Base-by-base conservation (phyloP, 2,888 invertebrate genomes). In the Thecocarcelia acutangulata region DNA sequence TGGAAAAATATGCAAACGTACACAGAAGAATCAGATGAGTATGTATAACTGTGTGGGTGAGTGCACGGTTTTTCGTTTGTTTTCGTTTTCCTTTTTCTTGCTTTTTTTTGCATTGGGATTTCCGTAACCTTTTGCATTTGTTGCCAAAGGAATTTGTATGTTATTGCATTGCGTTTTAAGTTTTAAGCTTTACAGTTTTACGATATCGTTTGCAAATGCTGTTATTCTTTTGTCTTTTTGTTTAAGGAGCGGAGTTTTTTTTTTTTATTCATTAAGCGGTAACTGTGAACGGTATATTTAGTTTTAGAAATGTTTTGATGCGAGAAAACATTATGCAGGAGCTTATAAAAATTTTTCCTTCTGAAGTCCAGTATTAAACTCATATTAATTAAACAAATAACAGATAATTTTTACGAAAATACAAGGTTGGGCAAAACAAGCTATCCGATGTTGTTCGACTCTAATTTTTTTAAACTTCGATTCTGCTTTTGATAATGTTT, bases 131-230 rank as follows among this genome's bases (percentile, higher is more conserved):
- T 77, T 74, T 58, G 69, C 77, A 69, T 82, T 74, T 82, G 54
- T 64, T 44, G 73, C 77, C 68, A 74, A 56, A 69, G 73, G 74
- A 78, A 70, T 74, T 33, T 78, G 74, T 64, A 69, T 69, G 73
- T 78, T 82, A 82, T 82, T 70, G 64, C 64, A 78, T 74, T 82
- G 81, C 58, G 69, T 82, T 82, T 82, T 77, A 73, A 81, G 76
- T 81, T 75, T 74, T 73, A 77, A 81, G 73, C 77, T 77, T 73
- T 73, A 68, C 68, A 73, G 56, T 73, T 77, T 77, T 70, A 54
- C 52, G 44, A 74, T 82, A 74, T 68, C 74, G 81, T 78, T 81
- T 74, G 68, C 77, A 77, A 82, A 82, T 82, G 73, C 68, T 77
- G 50, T 61, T 70, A 74, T 61, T 48, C 15, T 68, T 61, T 69